phyloP scores from a whole-genome alignment of 2,113 vertebrate species.

The Parus major region DNA sequence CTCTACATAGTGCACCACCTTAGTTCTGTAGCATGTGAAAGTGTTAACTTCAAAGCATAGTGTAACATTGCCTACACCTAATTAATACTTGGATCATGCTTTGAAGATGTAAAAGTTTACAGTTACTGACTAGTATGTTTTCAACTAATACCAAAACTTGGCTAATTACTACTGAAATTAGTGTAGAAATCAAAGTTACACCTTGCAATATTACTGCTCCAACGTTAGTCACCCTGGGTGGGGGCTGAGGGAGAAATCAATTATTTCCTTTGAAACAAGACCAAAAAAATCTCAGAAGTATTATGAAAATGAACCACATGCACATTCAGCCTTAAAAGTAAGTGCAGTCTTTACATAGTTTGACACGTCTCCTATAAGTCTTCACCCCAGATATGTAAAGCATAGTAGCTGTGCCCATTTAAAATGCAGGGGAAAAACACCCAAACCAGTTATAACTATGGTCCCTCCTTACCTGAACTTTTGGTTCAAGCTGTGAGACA shows the following conservation, averaged over 20 bases:
- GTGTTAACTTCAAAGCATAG: conserved; percentile 9
- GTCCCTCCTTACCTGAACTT: not conserved
- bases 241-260: not conserved
- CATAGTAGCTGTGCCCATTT: not conserved
- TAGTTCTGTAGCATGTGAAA: not conserved
- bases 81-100: not conserved
- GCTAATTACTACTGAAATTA: not conserved
- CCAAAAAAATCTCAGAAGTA: not conserved
- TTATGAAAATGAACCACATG: not conserved
- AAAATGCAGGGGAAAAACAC: not conserved
- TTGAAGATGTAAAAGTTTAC: not conserved
- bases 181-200: not conserved
- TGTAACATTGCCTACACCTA: not conserved
- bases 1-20: not conserved
- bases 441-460: not conserved
- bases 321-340: not conserved
- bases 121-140: not conserved
- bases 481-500: not conserved
- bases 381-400: not conserved
- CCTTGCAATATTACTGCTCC: not conserved
- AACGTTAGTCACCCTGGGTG: not conserved
- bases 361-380: not conserved
- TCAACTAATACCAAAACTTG: not conserved
- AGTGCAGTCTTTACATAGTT: not conserved
- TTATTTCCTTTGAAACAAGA: not conserved